phyloP scores from a whole-genome alignment of 1,140 invertebrate genomes.

The Drosophila murphyi region DNA sequence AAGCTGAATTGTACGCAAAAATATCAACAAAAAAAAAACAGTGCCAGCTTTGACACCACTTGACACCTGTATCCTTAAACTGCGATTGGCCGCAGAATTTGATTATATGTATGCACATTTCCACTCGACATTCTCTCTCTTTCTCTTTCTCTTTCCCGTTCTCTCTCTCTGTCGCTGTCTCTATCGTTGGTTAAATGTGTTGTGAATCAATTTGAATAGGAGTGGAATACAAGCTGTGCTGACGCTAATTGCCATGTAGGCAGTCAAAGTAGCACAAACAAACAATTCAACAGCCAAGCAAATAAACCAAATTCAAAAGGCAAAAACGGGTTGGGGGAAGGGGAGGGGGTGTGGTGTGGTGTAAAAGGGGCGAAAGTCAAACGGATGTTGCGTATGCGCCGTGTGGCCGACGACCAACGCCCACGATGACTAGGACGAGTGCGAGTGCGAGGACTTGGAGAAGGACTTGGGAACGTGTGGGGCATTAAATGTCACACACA shows the following conservation, averaged over 20 bases:
- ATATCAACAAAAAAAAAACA: neutral
- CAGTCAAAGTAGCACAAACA: conserved; percentile 34
- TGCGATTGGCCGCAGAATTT: conserved; percentile 3
- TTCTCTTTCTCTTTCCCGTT: neutral
- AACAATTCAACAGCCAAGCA: conserved; percentile 14
- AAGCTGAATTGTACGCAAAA: too few relatives aligned
- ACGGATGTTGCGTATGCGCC: conserved; percentile 76
- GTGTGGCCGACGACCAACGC: conserved; percentile 57
- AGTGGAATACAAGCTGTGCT: conserved; percentile 19
- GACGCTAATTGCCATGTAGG: conserved; percentile 40
- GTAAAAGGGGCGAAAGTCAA: conserved; percentile 39
- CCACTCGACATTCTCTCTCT: neutral
- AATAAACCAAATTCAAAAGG: conserved; percentile 35
- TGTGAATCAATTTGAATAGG: conserved; percentile 30
- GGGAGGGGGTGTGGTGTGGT: too few relatives aligned
- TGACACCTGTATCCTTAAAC: conserved; percentile 16
- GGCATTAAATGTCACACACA: conserved; percentile 69
- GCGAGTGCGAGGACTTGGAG: neutral
- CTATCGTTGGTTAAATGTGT: neutral
- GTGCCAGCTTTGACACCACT: neutral
- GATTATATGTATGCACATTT: neutral
- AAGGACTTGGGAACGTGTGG: conserved; percentile 74
- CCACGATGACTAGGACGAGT: conserved; percentile 47
- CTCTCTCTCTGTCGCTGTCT: neutral
- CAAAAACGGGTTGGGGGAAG: neutral